These are phyloP conservation scores for Nasonia giraulti DNA, from an alignment of 1,140 invertebrate species.

Conservation along the genomic window DNA sequence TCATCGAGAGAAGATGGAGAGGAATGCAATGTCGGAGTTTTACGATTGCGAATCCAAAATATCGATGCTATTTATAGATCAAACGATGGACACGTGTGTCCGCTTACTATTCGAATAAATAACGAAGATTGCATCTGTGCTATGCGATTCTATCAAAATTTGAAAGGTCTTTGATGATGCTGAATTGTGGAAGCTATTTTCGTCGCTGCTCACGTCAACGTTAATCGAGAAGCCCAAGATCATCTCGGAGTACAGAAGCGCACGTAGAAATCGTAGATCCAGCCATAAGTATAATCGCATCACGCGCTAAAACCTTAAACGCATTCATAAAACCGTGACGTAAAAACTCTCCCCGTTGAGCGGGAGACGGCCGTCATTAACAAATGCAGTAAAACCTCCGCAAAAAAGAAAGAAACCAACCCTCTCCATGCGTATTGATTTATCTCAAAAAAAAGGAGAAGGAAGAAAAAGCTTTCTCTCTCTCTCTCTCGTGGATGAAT, in stretches of 20 bases:
- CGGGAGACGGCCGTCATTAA: not conserved
- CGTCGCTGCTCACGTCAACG: too few species aligned
- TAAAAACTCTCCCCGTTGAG: not conserved
- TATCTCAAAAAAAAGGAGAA: not conserved
- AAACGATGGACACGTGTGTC: not conserved
- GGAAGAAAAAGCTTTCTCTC: not conserved
- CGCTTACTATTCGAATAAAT: too few species aligned
- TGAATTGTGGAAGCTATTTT: too few species aligned
- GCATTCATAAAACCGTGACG: not conserved
- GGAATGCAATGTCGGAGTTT: not conserved
- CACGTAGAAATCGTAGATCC: too few species aligned
- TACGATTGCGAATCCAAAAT: not conserved
- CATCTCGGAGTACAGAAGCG: too few species aligned
- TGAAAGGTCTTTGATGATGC: too few species aligned
- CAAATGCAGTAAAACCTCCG: not conserved
- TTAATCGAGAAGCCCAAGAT: too few species aligned
- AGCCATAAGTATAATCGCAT: not conserved
- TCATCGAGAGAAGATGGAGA: too few species aligned
- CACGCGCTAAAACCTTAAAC: not conserved
- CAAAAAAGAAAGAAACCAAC: not conserved
- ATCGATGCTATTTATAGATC: not conserved
- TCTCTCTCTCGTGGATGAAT: too few species aligned
- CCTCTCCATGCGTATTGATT: not conserved
- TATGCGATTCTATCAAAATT: too few species aligned
- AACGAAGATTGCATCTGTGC: too few species aligned